Evolutionary conservation across 2,888 invertebrate genomes (phyloP).

Genomic region (Melipona beecheii): DNA sequence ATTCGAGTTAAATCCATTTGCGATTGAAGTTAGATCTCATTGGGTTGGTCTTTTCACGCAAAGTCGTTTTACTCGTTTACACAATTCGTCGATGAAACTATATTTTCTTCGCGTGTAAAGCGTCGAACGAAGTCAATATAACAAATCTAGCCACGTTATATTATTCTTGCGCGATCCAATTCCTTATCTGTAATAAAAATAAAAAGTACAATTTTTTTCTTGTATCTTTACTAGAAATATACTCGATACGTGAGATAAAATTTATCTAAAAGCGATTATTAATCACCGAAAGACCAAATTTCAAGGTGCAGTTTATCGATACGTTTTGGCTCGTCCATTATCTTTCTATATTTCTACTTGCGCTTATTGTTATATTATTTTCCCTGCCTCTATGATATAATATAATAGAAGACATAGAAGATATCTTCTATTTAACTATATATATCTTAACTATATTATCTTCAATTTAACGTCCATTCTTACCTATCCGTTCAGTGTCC

Average conservation of each 20-base stretch:
- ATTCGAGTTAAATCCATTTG: not conserved
- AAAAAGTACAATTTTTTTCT: slow-evolving; percentile 25
- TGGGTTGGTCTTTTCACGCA: not conserved
- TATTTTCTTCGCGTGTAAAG: not conserved
- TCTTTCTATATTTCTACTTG: not conserved
- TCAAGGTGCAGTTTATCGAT: slow-evolving; percentile 58
- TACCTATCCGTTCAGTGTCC: not conserved
- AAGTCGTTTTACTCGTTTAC: not conserved
- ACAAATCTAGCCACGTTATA: too few relatives aligned
- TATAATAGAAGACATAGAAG: too few relatives aligned
- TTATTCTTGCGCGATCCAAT: not conserved
- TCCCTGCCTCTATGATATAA: not conserved
- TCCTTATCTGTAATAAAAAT: slow-evolving; percentile 14
- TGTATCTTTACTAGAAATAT: slow-evolving; percentile 20
- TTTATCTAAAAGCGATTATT: slow-evolving; percentile 61
- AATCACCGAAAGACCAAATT: slow-evolving; percentile 64
- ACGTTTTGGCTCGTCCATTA: slow-evolving; percentile 16
- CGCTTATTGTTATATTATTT: not conserved
- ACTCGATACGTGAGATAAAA: slow-evolving; percentile 55
- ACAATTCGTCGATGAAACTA: not conserved
- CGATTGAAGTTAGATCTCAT: not conserved
- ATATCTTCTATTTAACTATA: too few relatives aligned
- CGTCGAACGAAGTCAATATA: not conserved
- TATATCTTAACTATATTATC: too few relatives aligned
- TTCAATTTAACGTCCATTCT: too few relatives aligned